Base-by-base conservation (phyloP, 2,113 vertebrate genomes). In the Bettongia penicillata region DNA sequence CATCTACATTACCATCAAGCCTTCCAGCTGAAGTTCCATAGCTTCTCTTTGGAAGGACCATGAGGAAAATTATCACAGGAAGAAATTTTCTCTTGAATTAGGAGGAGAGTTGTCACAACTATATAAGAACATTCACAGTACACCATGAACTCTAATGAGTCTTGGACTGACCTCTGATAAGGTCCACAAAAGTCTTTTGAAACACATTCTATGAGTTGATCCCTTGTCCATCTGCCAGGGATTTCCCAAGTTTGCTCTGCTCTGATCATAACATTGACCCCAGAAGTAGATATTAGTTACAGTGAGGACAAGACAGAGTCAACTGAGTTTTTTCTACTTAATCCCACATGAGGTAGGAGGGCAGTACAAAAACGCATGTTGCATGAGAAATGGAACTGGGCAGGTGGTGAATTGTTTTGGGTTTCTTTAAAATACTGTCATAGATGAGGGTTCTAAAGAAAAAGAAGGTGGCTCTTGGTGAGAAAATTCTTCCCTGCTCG, bases 181-280 rank as follows among this genome's bases (percentile, higher is more conserved):
- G 84, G 0, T 55, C 43, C 11, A 8, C 25, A 4, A 90, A 94
- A 91, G 31, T 90, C 90, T 95, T 53, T 55, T 90, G 52, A 91
- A 51, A 47, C 23, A 14, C 93, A 55, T 9, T 8, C 91, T 51
- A 24, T 2, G 0, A 90, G 0, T 1, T 68, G 16, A 47, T 68
- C 90, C 91, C n/a, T 37, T 90, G 89, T 93, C 97, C 97, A 96
- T 0, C 95, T 97, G 90, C 91, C 94, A 91, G 89, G 92, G 89
- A 92, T 95, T 97, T 91, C 96, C 94, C 93, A 98, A 98, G 97
- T 97, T 98, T 98, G 98, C 97, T 96, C 98, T 52, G 92, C 97
- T 98, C 98, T 98, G 98, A 95, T 98, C 96, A 98, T 55, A 89
- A 97, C 0, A 9, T 68, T 61, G 57, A 94, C 95, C 91, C 97